phyloP scores from a whole-genome alignment of 2,797 vertebrate species.

The Leuciscus waleckii region DNA sequence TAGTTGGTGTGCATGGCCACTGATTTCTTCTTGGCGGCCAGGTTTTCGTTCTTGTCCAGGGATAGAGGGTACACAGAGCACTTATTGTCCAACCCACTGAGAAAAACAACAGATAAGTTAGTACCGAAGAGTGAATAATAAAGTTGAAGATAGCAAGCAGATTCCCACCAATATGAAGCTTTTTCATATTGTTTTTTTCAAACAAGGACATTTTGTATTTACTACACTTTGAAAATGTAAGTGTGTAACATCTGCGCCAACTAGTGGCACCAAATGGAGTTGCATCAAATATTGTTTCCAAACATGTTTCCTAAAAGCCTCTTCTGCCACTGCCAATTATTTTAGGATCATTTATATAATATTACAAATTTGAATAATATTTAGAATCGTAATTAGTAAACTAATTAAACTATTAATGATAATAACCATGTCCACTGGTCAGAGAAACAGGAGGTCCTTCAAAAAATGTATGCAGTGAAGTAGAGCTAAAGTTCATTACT shows the following conservation, averaged over 20 bases:
- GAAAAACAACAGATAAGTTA: slow-evolving; percentile 10
- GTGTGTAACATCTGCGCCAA: neutral
- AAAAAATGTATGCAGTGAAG: too few relatives aligned
- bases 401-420: too few relatives aligned
- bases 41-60: slow-evolving; percentile 98
- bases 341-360: neutral
- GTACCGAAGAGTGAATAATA: neutral
- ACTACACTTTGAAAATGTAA: neutral
- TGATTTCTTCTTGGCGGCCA: slow-evolving; percentile 99
- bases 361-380: too few relatives aligned
- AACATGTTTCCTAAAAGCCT: neutral
- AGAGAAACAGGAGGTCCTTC: too few relatives aligned
- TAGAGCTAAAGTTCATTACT: too few relatives aligned
- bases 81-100: slow-evolving; percentile 97
- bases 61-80: slow-evolving; percentile 98
- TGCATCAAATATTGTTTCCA: neutral
- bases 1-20: slow-evolving; percentile 99
- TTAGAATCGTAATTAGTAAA: too few relatives aligned
- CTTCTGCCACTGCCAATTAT: neutral
- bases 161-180: neutral
- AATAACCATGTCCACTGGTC: too few relatives aligned
- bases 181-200: neutral
- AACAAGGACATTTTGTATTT: neutral
- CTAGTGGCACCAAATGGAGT: neutral
- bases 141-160: neutral